Base-by-base conservation (phyloP, 2,797 vertebrate species). In the Mallotus villosus region DNA sequence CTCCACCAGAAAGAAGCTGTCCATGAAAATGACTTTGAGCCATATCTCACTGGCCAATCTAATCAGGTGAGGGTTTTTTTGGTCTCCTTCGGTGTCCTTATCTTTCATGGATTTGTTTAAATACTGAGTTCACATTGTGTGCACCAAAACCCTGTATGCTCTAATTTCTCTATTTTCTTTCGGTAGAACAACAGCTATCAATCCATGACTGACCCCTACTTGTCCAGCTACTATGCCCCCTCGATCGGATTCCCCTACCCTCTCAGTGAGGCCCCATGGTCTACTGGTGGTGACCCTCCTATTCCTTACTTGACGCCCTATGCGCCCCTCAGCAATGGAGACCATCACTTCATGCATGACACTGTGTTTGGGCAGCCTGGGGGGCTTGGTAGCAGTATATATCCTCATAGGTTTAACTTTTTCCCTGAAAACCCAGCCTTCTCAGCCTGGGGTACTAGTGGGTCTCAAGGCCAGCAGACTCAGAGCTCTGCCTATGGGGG, bases 21-120 rank as follows among this genome's bases (percentile, higher is more conserved):
- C 81, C 97, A 97, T n/a, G 96, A 97, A 92, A 95, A 92, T 86
- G 97, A 98, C 90, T 98, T 97, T 91, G 97, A 98, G 87, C 95
- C 95, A 87, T 97, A 97, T 88, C 96, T 97, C 90, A 95, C 95
- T 37, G 89, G 96, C 91, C 97, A 96, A 86, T 97, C 97, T 76
- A 96, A 94, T 91, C 97, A 97, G 95, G 97, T 97, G 90, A 93
- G 64, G 17, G 17, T 51, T 51, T 2, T 8, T 34, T 34, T 6
- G 32, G 32, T 34, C 5, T n/a, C 8, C 32, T 34, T 34, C 5
- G 7, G 32, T 34, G 32, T n/a, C 8, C 51, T 17, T 53, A 53
- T 53, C 3, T 53, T 5, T 53, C 51, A 19, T n/a, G 17, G 49
- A 34, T 51, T 51, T 53, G 16, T n/a, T 51, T 51, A 51, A 51